These are phyloP conservation scores for Byasa hedistus DNA, from an alignment of 2,888 invertebrate species.

Conservation along the genomic window DNA sequence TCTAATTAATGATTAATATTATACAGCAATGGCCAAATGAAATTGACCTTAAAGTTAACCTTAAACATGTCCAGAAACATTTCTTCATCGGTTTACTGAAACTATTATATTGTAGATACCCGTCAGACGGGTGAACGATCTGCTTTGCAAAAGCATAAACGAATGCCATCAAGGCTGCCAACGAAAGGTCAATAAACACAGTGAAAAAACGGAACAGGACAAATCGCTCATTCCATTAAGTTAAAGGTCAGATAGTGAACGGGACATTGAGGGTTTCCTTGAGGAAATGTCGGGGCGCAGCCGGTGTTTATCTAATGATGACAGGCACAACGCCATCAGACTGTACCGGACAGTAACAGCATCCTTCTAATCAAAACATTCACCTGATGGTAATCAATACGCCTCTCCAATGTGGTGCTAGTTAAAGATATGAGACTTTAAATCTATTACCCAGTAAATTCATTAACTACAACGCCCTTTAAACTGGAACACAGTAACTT, in stretches of 20 bases:
- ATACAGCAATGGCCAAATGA: too few relatives aligned
- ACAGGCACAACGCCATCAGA: background rate
- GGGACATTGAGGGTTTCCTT: constrained; percentile 13
- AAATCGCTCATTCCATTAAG: constrained; percentile 21
- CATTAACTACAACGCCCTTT: too few relatives aligned
- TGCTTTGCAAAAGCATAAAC: constrained; percentile 6
- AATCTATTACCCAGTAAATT: too few relatives aligned
- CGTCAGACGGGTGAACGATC: background rate
- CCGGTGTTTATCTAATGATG: constrained; percentile 10
- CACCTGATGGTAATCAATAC: too few relatives aligned
- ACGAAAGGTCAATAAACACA: constrained; percentile 22
- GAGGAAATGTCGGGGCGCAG: constrained; percentile 23
- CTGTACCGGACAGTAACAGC: background rate
- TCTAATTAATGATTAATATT: too few relatives aligned
- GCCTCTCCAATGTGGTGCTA: too few relatives aligned
- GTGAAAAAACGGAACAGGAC: constrained; percentile 11
- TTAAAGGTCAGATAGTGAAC: constrained; percentile 22
- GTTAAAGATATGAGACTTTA: too few relatives aligned
- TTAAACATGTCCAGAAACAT: background rate
- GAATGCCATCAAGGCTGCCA: constrained; percentile 9
- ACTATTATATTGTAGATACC: background rate
- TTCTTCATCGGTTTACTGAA: background rate
- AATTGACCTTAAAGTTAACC: too few relatives aligned
- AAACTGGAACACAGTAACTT: too few relatives aligned
- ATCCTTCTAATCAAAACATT: too few relatives aligned